phyloP scores from a whole-genome alignment of 2,888 invertebrate genomes.

The Callimorpha dominula region DNA sequence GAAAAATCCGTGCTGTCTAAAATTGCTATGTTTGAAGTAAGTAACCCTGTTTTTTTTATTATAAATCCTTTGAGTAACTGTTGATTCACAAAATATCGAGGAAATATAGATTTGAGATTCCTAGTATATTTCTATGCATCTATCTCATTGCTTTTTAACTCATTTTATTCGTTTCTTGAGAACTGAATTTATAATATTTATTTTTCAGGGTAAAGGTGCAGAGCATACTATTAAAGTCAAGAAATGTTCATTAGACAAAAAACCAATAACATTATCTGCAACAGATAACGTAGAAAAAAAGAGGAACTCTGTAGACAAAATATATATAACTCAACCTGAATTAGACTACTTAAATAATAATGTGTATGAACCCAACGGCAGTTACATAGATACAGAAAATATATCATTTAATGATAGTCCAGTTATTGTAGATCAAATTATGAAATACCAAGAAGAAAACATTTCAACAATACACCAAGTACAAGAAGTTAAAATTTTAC shows the following conservation, averaged over 20 bases:
- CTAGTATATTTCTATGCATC: no score
- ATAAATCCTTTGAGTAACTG: neutral
- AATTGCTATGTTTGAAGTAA: conserved; percentile 81
- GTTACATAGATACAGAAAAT: neutral
- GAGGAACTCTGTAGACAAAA: neutral
- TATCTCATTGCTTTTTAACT: no score
- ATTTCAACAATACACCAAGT: conserved; percentile 5
- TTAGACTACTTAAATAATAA: neutral
- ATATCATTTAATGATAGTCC: conserved; percentile 13
- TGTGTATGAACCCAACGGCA: neutral
- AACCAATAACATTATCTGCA: neutral
- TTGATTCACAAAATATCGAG: no score
- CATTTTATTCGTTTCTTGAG: no score
- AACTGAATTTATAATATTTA: neutral
- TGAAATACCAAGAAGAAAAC: conserved; percentile 21
- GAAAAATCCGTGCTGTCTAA: conserved; percentile 70
- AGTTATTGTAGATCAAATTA: conserved; percentile 26
- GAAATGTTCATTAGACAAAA: conserved; percentile 13
- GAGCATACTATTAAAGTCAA: conserved; percentile 18
- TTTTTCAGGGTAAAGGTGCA: conserved; percentile 24
- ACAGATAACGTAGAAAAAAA: neutral
- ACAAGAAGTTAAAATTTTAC: conserved; percentile 11
- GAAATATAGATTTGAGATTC: no score
- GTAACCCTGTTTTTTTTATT: conserved; percentile 12
- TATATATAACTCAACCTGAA: neutral